Base-by-base conservation (phyloP, 2,888 invertebrate species). In the Hipparchia sbordonii region DNA sequence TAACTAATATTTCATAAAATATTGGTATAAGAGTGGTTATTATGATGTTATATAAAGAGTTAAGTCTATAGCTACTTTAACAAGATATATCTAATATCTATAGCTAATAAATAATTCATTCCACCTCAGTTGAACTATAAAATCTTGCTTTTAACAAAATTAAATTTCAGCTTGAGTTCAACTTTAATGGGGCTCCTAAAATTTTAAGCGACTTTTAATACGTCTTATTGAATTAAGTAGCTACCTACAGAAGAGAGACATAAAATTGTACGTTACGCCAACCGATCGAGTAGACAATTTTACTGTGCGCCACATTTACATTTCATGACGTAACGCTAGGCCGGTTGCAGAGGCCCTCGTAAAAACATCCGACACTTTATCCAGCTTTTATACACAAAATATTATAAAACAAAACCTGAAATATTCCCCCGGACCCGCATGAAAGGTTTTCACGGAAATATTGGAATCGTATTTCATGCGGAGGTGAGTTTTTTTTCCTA, bases 241-340 rank as follows among this genome's bases (percentile, higher is more conserved):
- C 57, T 57, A 23, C 23, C 23, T 7, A 57, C 3, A 23, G 10
- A 13, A 10, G 23, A 10, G 23, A 23, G 10, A 23, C 51, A 48
- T 63, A 63, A 63, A 63, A 51, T 63, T 63, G 51, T 63, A 63
- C 48, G 51, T 51, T 51, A 63, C 63, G 23, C 48, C 62, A 51
- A 81, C 82, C 84, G 82, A 84, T 89, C 85, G 81, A 87, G 85
- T 82, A 84, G 87, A 88, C 90, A 90, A 91, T 90, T 89, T 87
- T 85, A 85, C 84, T 84, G 86, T 83, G 86, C 85, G 88, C 87
- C 85, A 85, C 89, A 85, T 92, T 63, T 56, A 85, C 91, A 56
- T 62, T 75, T 73, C 69, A 71, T 69, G 75, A 67, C 61, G 73
- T 67, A 66, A 66, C 71, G 72, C 65, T 67, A 69, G 63, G 69